Conservation (phyloP, 37 sponge, comb jelly and placozoan species). For the Cladorhizidae sp. region DNA sequence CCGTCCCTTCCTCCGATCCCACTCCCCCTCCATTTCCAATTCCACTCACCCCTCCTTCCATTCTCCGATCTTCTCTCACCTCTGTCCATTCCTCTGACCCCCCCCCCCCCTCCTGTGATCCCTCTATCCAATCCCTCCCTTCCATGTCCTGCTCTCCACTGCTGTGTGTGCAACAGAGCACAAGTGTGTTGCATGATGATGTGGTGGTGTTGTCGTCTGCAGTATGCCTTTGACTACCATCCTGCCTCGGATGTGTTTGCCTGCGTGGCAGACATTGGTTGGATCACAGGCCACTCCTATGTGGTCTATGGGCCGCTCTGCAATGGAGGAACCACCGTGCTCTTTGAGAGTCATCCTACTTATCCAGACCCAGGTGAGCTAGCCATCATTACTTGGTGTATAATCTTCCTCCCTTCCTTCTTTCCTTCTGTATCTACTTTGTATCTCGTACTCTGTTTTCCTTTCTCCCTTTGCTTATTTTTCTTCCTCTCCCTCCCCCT, state of each 20-base stretch:
- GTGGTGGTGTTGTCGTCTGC: background rate
- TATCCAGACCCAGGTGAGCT: constrained; percentile 92
- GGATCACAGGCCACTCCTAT: constrained; percentile 98
- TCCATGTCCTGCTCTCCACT: background rate
- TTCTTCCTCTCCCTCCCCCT: background rate
- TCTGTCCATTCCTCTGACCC: too few relatives aligned
- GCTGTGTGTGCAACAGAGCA: background rate
- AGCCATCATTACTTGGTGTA: too few relatives aligned
- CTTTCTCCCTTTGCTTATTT: background rate
- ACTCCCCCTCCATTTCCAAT: background rate
- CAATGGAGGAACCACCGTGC: constrained; percentile 92
- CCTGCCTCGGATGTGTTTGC: constrained; percentile 81
- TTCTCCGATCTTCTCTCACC: background rate
- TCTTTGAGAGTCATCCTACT: constrained; percentile 93
- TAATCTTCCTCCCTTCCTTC: too few relatives aligned
- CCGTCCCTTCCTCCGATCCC: background rate
- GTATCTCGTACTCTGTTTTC: background rate
- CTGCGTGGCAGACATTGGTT: constrained; percentile 99
- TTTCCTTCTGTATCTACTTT: background rate
- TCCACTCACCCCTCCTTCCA: background rate
- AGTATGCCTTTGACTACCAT: constrained; percentile 92
- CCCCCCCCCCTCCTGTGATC: background rate
- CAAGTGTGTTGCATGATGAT: background rate
- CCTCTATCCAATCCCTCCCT: too few relatives aligned
- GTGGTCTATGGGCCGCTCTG: constrained; percentile 94